Conservation (phyloP, 37 sponge, comb jelly and placozoan species). For the Petrosia ficiformis region DNA sequence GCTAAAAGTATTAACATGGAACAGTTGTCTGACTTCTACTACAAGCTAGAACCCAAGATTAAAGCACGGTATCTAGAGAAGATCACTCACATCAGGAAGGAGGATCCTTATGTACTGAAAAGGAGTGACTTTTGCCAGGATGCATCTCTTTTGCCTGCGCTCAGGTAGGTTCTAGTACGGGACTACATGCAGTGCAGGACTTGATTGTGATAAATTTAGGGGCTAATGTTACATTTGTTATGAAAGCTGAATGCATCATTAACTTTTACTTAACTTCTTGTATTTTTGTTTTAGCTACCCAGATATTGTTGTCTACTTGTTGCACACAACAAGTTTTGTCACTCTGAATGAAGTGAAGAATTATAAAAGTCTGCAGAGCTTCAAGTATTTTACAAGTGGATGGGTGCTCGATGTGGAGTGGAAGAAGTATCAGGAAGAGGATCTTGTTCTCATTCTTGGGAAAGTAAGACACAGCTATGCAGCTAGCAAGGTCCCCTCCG, state of each 20-base stretch:
- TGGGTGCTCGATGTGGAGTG: conserved; percentile 29
- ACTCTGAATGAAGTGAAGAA: conserved; percentile 47
- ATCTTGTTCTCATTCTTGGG: conserved; percentile 5
- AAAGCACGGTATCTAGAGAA: conserved; percentile 6
- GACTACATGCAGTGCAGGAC: neutral
- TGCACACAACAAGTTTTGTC: conserved; percentile 48
- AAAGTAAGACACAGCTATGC: too few relatives aligned
- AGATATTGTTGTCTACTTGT: conserved; percentile 38
- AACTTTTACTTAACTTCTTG: too few relatives aligned
- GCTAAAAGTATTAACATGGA: too few relatives aligned
- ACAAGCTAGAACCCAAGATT: neutral
- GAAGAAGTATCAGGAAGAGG: conserved; percentile 30
- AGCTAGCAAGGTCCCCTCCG: conserved; percentile 12
- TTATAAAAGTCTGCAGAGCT: conserved; percentile 44
- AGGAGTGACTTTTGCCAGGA: neutral
- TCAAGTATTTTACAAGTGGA: conserved; percentile 47
- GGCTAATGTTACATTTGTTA: too few relatives aligned
- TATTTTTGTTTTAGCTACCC: conserved; percentile 14
- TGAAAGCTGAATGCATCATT: too few relatives aligned
- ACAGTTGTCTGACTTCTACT: neutral
- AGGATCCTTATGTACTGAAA: neutral
- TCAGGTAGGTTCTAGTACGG: neutral
- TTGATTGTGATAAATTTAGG: neutral
- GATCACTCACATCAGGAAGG: neutral
- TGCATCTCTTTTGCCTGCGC: neutral